phyloP scores from a whole-genome alignment of 2,113 vertebrate genomes.

The Charina bottae region DNA sequence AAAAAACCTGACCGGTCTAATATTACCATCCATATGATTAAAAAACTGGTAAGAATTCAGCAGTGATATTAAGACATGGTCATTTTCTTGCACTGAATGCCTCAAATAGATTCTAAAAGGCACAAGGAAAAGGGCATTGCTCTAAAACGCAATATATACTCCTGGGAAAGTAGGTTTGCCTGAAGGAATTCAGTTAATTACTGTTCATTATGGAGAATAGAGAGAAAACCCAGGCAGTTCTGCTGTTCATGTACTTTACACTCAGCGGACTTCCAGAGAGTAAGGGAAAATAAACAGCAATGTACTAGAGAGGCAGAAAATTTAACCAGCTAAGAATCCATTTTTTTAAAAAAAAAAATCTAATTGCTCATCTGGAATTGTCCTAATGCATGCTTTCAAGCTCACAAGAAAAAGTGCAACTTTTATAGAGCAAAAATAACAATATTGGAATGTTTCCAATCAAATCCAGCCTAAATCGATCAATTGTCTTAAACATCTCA shows the following conservation, averaged over 20 bases:
- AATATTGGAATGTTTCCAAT: neutral
- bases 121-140: slow-evolving; percentile 57
- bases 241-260: slow-evolving; percentile 55
- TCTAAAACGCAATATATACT: slow-evolving; percentile 45
- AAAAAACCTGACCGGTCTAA: slow-evolving; percentile 54
- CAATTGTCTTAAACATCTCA: neutral
- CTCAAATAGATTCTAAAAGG: slow-evolving; percentile 61
- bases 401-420: neutral
- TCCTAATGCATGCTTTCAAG: neutral
- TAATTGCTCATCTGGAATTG: neutral
- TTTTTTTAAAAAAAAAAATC: neutral
- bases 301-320: neutral
- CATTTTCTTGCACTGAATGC: slow-evolving; percentile 55
- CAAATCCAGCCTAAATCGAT: neutral
- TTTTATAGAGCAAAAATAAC: neutral
- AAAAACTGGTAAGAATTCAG: slow-evolving; percentile 45
- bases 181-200: slow-evolving; percentile 44
- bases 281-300: slow-evolving; percentile 58
- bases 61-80: slow-evolving; percentile 55
- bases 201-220: slow-evolving; percentile 46
- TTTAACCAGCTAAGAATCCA: slow-evolving; percentile 59
- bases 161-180: slow-evolving; percentile 47
- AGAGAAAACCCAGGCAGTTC: slow-evolving; percentile 37
- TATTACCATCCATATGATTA: slow-evolving; percentile 48
- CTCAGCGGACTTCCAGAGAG: slow-evolving; percentile 47